These are phyloP conservation scores for Epinotia ramella DNA, from an alignment of 2,888 invertebrate genomes.

Conservation along the genomic window DNA sequence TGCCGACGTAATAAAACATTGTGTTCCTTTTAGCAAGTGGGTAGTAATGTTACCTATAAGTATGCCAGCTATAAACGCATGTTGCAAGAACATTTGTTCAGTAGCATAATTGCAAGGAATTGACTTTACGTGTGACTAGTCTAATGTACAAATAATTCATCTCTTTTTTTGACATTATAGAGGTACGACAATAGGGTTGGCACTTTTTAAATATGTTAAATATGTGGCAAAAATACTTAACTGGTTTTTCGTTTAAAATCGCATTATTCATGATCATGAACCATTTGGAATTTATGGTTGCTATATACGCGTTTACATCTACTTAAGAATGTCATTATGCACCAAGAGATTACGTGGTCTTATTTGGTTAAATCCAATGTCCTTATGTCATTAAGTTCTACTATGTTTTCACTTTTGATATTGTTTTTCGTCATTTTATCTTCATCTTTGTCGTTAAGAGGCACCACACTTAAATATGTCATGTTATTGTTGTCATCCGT, in stretches of 20 bases:
- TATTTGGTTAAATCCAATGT: slow-evolving; percentile 73
- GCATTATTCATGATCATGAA: slow-evolving; percentile 49
- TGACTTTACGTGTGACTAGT: slow-evolving; percentile 82
- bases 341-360: slow-evolving; percentile 70
- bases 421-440: slow-evolving; percentile 62
- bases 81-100: background rate
- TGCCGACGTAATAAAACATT: no score
- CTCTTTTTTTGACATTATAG: background rate
- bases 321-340: slow-evolving; percentile 50
- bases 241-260: background rate
- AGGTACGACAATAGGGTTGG: background rate
- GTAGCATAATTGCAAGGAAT: slow-evolving; percentile 55
- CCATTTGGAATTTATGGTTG: slow-evolving; percentile 21
- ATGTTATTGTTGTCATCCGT: slow-evolving; percentile 58
- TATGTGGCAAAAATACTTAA: background rate
- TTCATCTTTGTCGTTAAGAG: slow-evolving; percentile 63
- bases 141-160: slow-evolving; percentile 64
- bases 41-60: background rate
- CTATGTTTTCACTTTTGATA: slow-evolving; percentile 67
- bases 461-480: slow-evolving; percentile 73
- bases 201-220: background rate
- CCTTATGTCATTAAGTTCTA: slow-evolving; percentile 76
- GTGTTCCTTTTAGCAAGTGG: background rate
- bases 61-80: background rate
- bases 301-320: slow-evolving; percentile 48